Percentiles rank a stretch among this genome's conserved stretches.
phyloP scores from a whole-genome alignment of 2,888 invertebrate species.

The Omphaloscelis lunosa region DNA sequence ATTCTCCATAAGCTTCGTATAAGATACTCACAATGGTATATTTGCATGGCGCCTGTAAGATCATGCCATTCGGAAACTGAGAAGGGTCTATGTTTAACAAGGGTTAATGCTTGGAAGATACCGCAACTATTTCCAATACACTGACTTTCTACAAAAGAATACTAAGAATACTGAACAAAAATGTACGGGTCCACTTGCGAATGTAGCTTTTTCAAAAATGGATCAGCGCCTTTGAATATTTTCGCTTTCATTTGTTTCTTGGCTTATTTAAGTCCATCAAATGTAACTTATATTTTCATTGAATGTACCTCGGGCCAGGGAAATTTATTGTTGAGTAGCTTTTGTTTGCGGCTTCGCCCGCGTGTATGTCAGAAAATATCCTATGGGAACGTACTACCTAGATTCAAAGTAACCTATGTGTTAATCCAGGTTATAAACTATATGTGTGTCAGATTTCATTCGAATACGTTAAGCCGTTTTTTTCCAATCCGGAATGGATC shows the following conservation, averaged over 20 bases:
- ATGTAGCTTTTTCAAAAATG: conserved; percentile 46
- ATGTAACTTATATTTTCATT: neutral
- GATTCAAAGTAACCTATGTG: too few species aligned
- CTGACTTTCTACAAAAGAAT: conserved; percentile 75
- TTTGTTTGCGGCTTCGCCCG: too few species aligned
- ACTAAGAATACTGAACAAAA: conserved; percentile 64
- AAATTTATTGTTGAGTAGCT: neutral
- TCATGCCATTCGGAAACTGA: conserved; percentile 79
- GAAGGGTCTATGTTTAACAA: conserved; percentile 86
- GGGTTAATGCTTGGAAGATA: conserved; percentile 82
- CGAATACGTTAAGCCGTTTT: too few species aligned
- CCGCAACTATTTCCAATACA: conserved; percentile 79
- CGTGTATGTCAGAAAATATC: too few species aligned
- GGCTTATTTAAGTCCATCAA: neutral
- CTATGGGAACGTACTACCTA: too few species aligned
- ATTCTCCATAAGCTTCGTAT: conserved; percentile 58
- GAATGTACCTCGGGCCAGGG: neutral
- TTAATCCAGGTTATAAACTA: too few species aligned
- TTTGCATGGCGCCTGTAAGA: conserved; percentile 79
- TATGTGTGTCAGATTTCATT: too few species aligned
- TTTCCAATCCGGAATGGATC: too few species aligned
- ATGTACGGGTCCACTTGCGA: conserved; percentile 54
- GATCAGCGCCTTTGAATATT: conserved; percentile 34
- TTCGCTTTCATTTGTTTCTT: conserved; percentile 19
- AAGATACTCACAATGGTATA: conserved; percentile 69